Conservation (phyloP, 2,888 invertebrate genomes). For the Clunio marinus region DNA sequence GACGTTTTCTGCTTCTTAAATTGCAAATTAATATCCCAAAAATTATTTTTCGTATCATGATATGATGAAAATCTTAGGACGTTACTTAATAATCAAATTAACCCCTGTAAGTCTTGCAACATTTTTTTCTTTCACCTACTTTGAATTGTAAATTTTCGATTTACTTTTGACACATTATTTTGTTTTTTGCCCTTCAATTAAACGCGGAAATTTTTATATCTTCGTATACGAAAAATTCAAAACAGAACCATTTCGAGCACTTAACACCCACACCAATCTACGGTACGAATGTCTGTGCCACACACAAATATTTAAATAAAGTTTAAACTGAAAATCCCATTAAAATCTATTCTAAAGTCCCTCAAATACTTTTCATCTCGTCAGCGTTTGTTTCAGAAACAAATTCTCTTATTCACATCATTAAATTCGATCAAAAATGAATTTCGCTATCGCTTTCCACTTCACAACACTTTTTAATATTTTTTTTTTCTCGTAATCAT, state of each 20-base stretch:
- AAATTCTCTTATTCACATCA: background rate
- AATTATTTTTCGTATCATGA: background rate
- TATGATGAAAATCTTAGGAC: background rate
- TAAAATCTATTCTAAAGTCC: background rate
- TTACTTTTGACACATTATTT: background rate
- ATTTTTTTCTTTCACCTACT: background rate
- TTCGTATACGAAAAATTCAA: background rate
- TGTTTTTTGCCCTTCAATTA: no score
- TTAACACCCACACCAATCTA: background rate
- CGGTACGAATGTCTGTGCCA: no score
- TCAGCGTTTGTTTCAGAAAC: background rate
- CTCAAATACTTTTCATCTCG: background rate
- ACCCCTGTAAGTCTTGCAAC: no score
- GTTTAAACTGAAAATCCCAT: background rate
- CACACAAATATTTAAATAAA: no score
- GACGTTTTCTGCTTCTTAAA: no score
- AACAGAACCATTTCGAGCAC: background rate
- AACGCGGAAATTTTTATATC: background rate
- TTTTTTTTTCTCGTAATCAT: constrained; percentile 7
- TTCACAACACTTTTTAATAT: no score
- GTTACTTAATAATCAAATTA: no score
- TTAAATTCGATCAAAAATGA: constrained; percentile 26
- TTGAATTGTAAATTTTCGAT: background rate
- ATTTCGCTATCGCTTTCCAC: background rate
- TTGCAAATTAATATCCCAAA: no score